A percentile compares a stretch with the other conserved stretches of the same genome.
These are phyloP conservation scores for Archocentrus centrarchus DNA, from an alignment of 2,113 vertebrate species.

Conservation along the genomic window DNA sequence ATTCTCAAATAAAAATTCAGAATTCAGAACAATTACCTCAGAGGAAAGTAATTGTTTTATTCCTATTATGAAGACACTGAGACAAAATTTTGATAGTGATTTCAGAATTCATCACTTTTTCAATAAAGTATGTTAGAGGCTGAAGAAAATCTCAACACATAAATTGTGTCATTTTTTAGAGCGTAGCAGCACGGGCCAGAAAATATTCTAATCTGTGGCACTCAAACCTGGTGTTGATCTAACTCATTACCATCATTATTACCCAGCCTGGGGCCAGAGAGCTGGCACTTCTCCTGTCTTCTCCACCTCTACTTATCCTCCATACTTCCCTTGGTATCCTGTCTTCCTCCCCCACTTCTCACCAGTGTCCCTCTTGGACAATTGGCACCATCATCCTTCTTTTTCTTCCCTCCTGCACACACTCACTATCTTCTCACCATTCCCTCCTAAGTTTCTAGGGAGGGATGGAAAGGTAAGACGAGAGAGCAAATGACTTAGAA, in stretches of 20 bases:
- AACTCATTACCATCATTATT: slow-evolving; percentile 60
- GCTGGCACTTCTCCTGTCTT: slow-evolving; percentile 28
- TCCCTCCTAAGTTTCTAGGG: neutral
- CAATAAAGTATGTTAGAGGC: neutral
- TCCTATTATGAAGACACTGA: neutral
- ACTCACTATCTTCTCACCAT: neutral
- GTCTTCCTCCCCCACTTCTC: neutral
- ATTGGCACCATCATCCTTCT: slow-evolving; percentile 26
- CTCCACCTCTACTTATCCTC: neutral
- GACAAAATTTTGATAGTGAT: neutral
- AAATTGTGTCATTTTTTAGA: slow-evolving; percentile 2
- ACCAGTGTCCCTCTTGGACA: slow-evolving; percentile 28
- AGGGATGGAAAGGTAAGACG: neutral
- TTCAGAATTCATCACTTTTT: too few species aligned
- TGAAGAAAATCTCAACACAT: neutral
- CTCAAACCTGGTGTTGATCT: slow-evolving; percentile 42
- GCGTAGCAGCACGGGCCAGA: neutral
- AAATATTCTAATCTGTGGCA: slow-evolving; percentile 30
- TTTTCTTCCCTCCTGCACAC: neutral
- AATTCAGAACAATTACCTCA: too few species aligned
- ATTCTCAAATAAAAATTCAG: too few species aligned
- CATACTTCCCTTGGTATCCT: neutral
- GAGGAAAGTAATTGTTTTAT: too few species aligned
- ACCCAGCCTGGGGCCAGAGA: slow-evolving; percentile 33
- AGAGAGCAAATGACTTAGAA: neutral